Conservation (phyloP, 2,797 vertebrate genomes). For the Mus caroli region DNA sequence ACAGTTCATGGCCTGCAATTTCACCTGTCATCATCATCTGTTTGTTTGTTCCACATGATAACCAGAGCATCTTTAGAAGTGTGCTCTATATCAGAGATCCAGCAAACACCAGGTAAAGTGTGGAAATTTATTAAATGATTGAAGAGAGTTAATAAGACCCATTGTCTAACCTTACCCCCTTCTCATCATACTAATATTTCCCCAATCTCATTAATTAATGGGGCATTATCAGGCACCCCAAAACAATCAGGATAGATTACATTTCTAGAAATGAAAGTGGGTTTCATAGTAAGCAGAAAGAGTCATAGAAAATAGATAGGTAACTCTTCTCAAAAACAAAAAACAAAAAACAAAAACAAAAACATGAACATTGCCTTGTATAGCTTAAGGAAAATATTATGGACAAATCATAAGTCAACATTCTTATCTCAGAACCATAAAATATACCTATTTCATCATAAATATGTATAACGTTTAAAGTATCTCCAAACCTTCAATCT, state of each 20-base stretch:
- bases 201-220: background rate
- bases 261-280: background rate
- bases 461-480: background rate
- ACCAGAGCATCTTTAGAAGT: background rate
- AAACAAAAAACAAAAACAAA: constrained; percentile 5
- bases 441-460: background rate
- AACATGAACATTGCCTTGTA: background rate
- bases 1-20: background rate
- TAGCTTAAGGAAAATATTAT: background rate
- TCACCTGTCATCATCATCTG: background rate
- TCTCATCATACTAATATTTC: background rate
- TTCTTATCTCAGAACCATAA: background rate
- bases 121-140: background rate
- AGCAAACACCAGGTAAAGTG: background rate
- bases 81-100: background rate
- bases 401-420: background rate
- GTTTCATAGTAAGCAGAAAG: background rate
- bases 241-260: background rate
- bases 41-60: background rate
- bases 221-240: background rate
- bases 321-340: background rate
- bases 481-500: background rate
- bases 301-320: background rate
- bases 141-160: background rate
- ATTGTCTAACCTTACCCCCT: background rate